A percentile compares a stretch with the other conserved stretches of the same genome.
Evolutionary conservation across 2,888 invertebrate genomes (phyloP).

Genomic region (Scaptomyza parva): DNA sequence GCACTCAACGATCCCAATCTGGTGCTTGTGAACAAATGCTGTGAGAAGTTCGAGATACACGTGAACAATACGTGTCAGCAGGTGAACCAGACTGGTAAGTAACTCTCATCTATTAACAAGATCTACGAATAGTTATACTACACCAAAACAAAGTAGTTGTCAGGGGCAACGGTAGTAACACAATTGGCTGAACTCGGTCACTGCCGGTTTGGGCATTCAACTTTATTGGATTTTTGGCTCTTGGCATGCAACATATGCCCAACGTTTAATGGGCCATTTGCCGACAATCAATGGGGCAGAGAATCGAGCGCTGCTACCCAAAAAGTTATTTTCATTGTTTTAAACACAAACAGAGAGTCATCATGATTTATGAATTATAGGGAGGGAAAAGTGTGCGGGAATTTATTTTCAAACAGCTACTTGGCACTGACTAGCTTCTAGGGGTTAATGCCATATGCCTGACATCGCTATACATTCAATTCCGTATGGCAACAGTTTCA

Average conservation of each 20-base stretch:
- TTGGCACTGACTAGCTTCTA: neutral
- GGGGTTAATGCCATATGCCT: slow-evolving; percentile 16
- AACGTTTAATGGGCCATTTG: slow-evolving; percentile 54
- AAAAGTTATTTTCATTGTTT: slow-evolving; percentile 12
- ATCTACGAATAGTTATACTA: slow-evolving; percentile 5
- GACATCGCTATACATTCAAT: neutral
- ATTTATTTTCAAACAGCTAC: slow-evolving; percentile 6
- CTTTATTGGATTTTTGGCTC: slow-evolving; percentile 67
- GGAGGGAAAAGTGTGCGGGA: slow-evolving; percentile 16
- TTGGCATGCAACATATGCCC: slow-evolving; percentile 54
- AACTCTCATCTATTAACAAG: neutral
- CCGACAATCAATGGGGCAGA: slow-evolving; percentile 37
- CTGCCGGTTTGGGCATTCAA: slow-evolving; percentile 62
- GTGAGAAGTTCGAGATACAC: slow-evolving; percentile 89
- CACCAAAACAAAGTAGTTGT: slow-evolving; percentile 40
- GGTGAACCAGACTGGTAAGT: slow-evolving; percentile 87
- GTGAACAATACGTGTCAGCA: slow-evolving; percentile 89
- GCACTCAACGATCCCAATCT: slow-evolving; percentile 43
- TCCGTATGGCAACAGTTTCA: slow-evolving; percentile 6
- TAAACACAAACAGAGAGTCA: slow-evolving; percentile 35
- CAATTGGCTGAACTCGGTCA: slow-evolving; percentile 30
- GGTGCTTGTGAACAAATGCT: slow-evolving; percentile 90
- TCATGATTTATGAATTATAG: slow-evolving; percentile 40
- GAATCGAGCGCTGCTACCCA: slow-evolving; percentile 23
- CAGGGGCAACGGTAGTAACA: slow-evolving; percentile 45